Conservation (phyloP, 2,888 invertebrate species). For the Lasioglossum zephyrum region DNA sequence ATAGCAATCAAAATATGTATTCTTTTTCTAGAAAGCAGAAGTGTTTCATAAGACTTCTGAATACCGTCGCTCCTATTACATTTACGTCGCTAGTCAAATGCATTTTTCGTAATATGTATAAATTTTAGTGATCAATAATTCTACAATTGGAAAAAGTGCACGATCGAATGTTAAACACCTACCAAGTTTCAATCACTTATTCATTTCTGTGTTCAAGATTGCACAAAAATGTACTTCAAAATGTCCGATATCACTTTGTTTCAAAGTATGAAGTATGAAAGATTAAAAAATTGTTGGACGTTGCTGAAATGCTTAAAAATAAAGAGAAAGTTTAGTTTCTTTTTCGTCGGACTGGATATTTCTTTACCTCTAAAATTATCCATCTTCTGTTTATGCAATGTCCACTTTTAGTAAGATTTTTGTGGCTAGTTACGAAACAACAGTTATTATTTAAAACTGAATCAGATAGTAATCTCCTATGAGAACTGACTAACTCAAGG, state of each 20-base stretch:
- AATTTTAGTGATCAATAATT: too few relatives aligned
- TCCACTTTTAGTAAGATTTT: background rate
- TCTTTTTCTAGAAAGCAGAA: conserved; percentile 56
- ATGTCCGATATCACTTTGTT: conserved; percentile 9
- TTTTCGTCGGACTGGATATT: conserved; percentile 5
- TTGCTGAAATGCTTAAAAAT: conserved; percentile 32
- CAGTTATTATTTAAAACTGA: background rate
- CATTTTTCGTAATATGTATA: too few relatives aligned
- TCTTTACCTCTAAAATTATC: conserved; percentile 14
- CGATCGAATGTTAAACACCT: background rate
- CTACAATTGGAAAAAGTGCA: too few relatives aligned
- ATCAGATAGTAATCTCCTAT: background rate
- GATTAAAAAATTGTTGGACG: background rate
- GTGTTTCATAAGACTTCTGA: conserved; percentile 53
- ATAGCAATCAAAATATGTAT: conserved; percentile 18
- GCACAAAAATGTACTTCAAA: conserved; percentile 9
- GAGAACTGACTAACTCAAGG: background rate
- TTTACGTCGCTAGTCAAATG: background rate
- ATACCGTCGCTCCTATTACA: conserved; percentile 15
- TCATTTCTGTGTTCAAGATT: conserved; percentile 15
- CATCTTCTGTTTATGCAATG: conserved; percentile 25
- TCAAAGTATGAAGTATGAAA: conserved; percentile 7
- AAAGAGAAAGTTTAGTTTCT: conserved; percentile 48
- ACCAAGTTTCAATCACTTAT: background rate
- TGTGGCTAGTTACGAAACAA: background rate